A percentile compares a stretch with the other conserved stretches of the same genome.
Conservation (phyloP, 2,113 vertebrate genomes). For the Odontophorus gujanensis region DNA sequence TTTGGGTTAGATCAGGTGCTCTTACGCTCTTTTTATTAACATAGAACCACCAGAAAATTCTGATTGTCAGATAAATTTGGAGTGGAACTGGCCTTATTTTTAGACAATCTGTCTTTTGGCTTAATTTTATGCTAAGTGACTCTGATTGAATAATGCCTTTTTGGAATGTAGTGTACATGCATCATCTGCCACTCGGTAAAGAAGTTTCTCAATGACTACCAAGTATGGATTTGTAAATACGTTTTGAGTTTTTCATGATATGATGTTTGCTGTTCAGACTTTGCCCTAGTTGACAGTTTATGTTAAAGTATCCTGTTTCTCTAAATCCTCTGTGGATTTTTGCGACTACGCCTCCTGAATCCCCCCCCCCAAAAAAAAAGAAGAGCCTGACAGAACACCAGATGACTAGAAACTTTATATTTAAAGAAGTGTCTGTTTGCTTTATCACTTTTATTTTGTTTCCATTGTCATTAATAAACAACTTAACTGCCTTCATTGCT, state of each 20-base stretch:
- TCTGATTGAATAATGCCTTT: conserved; percentile 62
- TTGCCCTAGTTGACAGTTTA: conserved; percentile 64
- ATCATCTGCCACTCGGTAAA: conserved; percentile 22
- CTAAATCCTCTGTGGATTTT: conserved; percentile 54
- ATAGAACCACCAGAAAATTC: not conserved
- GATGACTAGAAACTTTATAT: conserved; percentile 11
- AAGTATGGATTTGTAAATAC: conserved; percentile 75
- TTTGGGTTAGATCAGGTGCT: conserved; percentile 51
- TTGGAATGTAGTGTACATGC: conserved; percentile 57
- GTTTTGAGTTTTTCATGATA: conserved; percentile 47
- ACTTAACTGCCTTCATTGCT: conserved; percentile 6
- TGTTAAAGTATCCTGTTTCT: conserved; percentile 54
- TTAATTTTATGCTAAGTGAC: conserved; percentile 51
- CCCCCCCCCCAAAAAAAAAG: not conserved
- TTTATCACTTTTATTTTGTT: conserved; percentile 31
- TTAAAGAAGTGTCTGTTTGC: conserved; percentile 31
- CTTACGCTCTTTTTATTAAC: conserved; percentile 50
- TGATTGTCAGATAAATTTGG: conserved; percentile 20
- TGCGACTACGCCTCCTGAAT: conserved; percentile 53
- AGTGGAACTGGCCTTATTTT: conserved; percentile 67
- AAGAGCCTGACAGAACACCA: not conserved
- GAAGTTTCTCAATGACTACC: conserved; percentile 38
- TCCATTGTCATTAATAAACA: conserved; percentile 48
- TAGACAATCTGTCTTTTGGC: conserved; percentile 69
- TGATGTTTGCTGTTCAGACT: conserved; percentile 62